Conservation (phyloP, 2,888 invertebrate species). For the Litoditis marina region DNA sequence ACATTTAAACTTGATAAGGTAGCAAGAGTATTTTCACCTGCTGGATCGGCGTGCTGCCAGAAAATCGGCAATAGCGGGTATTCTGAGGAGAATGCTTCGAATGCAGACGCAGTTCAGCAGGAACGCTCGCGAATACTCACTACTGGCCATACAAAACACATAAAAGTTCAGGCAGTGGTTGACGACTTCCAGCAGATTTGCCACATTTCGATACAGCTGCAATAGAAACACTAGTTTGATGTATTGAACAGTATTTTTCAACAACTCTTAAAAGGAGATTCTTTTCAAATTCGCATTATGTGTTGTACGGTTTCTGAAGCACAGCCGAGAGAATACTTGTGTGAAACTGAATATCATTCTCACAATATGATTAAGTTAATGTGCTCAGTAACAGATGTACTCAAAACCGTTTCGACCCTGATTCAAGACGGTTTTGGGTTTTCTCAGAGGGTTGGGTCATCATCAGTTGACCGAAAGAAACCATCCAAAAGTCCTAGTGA, state of each 20-base stretch:
- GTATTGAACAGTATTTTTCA: neutral
- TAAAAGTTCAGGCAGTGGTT: slow-evolving; percentile 62
- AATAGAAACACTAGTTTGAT: too few species aligned
- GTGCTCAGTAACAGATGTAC: too few species aligned
- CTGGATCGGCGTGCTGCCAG: slow-evolving; percentile 26
- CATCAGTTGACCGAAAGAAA: too few species aligned
- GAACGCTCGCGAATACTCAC: slow-evolving; percentile 54
- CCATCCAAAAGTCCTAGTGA: too few species aligned
- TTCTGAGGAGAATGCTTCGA: slow-evolving; percentile 18
- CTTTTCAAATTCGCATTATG: too few species aligned
- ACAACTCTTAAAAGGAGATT: neutral
- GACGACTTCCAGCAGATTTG: slow-evolving; percentile 58
- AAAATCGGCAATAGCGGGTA: slow-evolving; percentile 25
- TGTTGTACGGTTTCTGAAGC: too few species aligned
- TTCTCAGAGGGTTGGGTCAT: too few species aligned
- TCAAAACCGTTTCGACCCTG: too few species aligned
- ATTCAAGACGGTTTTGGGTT: too few species aligned
- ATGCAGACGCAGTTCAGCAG: slow-evolving; percentile 44
- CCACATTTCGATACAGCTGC: slow-evolving; percentile 58
- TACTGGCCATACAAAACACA: slow-evolving; percentile 59
- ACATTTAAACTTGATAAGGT: neutral
- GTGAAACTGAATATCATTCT: too few species aligned
- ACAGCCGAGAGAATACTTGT: too few species aligned
- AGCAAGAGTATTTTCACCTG: slow-evolving; percentile 19
- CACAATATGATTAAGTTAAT: too few species aligned